Percentiles rank a stretch among this genome's conserved stretches.
Conservation (phyloP, 2,797 vertebrate genomes). For the Notamacropus eugenii region DNA sequence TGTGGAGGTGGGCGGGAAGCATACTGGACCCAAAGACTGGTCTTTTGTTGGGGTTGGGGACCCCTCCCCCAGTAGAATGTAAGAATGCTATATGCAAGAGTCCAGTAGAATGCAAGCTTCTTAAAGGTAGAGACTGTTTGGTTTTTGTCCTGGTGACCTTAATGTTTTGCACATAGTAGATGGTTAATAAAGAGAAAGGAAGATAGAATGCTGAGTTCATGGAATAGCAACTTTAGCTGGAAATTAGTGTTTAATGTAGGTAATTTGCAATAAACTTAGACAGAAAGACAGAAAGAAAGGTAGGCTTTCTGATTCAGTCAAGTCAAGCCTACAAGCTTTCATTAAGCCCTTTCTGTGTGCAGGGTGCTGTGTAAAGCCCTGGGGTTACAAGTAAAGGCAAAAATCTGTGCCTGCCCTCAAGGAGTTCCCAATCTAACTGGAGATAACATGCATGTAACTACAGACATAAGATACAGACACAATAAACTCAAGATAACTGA, state of each 20-base stretch:
- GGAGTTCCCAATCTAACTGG: not conserved
- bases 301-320: not conserved
- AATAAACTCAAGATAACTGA: not conserved
- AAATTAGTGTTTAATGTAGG: not conserved
- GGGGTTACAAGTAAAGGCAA: not conserved
- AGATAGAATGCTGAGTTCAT: not conserved
- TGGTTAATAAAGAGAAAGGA: not conserved
- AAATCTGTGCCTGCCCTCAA: not conserved
- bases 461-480: not conserved
- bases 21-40: not conserved
- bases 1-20: not conserved
- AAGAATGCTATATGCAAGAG: not conserved
- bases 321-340: not conserved
- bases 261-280: not conserved
- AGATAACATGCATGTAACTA: not conserved
- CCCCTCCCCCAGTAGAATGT: not conserved
- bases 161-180: not conserved
- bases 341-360: not conserved
- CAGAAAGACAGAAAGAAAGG: not conserved
- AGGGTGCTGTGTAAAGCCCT: not conserved
- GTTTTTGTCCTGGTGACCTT: not conserved
- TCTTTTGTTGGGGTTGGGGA: not conserved
- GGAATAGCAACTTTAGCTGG: not conserved
- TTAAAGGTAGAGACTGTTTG: not conserved
- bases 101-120: not conserved